phyloP scores from a whole-genome alignment of 2,888 invertebrate species.

The Stenodera caucasica region DNA sequence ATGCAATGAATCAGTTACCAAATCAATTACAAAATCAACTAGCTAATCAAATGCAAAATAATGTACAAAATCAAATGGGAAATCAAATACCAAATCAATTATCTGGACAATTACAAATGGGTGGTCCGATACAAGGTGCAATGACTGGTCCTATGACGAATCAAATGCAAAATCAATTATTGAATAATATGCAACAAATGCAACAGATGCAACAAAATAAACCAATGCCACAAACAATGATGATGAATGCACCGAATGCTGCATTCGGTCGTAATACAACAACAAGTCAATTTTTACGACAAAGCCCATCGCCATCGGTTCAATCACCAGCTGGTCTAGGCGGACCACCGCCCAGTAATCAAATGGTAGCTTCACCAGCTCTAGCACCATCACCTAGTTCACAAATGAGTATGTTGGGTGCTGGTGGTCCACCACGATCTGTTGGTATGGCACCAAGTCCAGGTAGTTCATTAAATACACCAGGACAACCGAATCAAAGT shows the following conservation, averaged over 20 bases:
- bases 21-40: constrained; percentile 58
- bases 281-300: constrained; percentile 75
- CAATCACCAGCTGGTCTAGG: constrained; percentile 65
- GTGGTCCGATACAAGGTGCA: constrained; percentile 48
- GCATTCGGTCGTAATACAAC: constrained; percentile 65
- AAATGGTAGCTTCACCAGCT: constrained; percentile 72
- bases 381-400: constrained; percentile 69
- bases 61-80: constrained; percentile 50
- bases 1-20: constrained; percentile 54
- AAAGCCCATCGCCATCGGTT: constrained; percentile 78
- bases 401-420: constrained; percentile 64
- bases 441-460: constrained; percentile 77
- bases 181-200: constrained; percentile 25
- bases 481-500: constrained; percentile 62
- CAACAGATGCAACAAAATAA: constrained; percentile 41
- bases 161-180: constrained; percentile 43
- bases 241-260: constrained; percentile 55
- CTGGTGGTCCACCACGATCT: constrained; percentile 60
- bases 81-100: constrained; percentile 45
- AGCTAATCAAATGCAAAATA: constrained; percentile 54
- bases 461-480: constrained; percentile 80
- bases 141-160: constrained; percentile 47
- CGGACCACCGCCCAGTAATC: constrained; percentile 55
- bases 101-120: constrained; percentile 50
- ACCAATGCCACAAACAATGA: constrained; percentile 42